Evolutionary conservation across 2,888 invertebrate species (phyloP), one percentile per base, ranked within the genome.

Genomic region (Polydrusus pterygomalis): DNA sequence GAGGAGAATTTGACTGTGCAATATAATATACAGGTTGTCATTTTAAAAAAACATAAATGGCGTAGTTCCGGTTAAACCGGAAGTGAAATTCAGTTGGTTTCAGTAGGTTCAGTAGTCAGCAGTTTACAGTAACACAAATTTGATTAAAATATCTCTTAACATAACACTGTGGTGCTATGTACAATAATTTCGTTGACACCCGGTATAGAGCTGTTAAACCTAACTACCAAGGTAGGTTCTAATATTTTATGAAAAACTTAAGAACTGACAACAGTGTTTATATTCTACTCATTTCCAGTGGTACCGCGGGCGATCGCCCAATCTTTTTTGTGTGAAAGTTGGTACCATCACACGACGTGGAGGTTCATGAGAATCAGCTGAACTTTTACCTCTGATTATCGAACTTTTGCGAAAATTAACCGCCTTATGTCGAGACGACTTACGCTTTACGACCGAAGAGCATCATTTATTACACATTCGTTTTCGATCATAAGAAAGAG

Each of bases 311-410:
- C 76, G 71, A 76, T 76, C 72, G 62, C 64, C 70, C 64, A 72
- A 58, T 69, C 56, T 70, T 77, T 77, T 77, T 77, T 70, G 77
- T 73, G 77, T 77, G 77, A 77, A 77, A 77, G 77, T 77, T 72
- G 63, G 43, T 62, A 51, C 70, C 43, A 45, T 30, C 38, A 62
- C 51, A 67, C 71, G 67, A 71, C 71, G 68, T 62, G 60, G 63
- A 68, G 71, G 76, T 72, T 73, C 77, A 73, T 77, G 77, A 77
- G 77, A 77, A 77, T 77, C 58, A 13, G 47, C 72, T 77, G 77
- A 77, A 77, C 77, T 77, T 77, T 77, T 77, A 77, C 77, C 77
- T 77, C 68, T 58, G 25, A 54, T 51, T 67, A 51, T 67, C 67
- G 67, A 67, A 67, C 67, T 67, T 67, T 54, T 67, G 54, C 54